Evolutionary conservation across 2,113 vertebrate genomes (phyloP), one percentile per base, ranked within the genome.

Genomic region (Leucoraja erinaceus): DNA sequence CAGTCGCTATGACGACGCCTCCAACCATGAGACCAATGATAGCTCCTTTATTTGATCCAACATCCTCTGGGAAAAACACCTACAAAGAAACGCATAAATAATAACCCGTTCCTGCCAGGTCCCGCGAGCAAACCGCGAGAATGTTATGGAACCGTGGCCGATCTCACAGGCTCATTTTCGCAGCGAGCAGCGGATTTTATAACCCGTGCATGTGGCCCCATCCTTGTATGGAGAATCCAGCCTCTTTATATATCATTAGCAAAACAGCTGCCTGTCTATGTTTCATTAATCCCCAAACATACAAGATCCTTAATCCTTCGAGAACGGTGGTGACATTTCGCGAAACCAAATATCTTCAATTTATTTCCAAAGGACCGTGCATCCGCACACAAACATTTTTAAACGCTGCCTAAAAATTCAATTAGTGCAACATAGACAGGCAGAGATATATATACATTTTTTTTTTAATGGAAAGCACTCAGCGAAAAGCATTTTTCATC

Each of bases 11-110:
- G 96, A 99, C 98, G 93, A 99, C 97, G 14, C 99, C 99, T 61
- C 99, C 99, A 93, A 99, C 99, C 99, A 99, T 99, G 93, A 99
- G 97, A 94, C 98, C 99, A 91, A 99, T 99, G 94, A 99, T 98
- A 77, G 99, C 99, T 6, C 98, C 98, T 96, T 99, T 99, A 95
- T 99, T 99, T 94, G 98, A 98, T 93, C 98, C 98, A 93, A 98
- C 98, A 61, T 99, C 98, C 95, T 99, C 98, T 31, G 98, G 97
- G 92, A 99, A 99, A 95, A 99, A 99, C 90, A 99, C 98, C 99
- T 98, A 94, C 94, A 95, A 94, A 94, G 56, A 94, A 94, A 5
- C 90, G 72, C 68, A 91, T 72, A 72, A 38, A 72, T 47, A 54
- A 54, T 54, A 91, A 72, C 10, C 10, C 68, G 47, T 72, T 18